These are phyloP conservation scores for Coptotermes formosanus DNA, from an alignment of 1,140 invertebrate species.

Conservation along the genomic window DNA sequence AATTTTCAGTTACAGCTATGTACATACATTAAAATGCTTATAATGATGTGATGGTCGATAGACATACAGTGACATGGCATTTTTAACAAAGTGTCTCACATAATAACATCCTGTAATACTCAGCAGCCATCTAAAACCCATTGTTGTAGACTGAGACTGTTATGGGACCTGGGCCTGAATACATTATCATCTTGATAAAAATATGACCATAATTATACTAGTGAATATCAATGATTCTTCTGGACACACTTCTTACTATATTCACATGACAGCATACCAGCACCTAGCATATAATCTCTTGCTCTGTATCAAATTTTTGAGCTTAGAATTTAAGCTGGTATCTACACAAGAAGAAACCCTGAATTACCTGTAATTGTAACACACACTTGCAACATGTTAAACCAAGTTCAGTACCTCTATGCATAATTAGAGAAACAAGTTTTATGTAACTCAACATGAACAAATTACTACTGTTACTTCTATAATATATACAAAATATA, in stretches of 20 bases:
- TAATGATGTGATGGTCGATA: no score
- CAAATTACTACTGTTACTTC: not conserved
- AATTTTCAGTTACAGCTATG: no score
- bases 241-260: not conserved
- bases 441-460: not conserved
- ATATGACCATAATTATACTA: not conserved
- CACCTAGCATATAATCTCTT: not conserved
- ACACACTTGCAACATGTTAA: not conserved
- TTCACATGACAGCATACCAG: not conserved
- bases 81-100: no score
- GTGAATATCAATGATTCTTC: not conserved
- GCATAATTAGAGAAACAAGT: slow-evolving; percentile 1
- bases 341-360: slow-evolving; percentile 4
- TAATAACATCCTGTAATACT: no score
- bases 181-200: not conserved
- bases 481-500: not conserved
- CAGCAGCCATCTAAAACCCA: not conserved
- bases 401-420: not conserved
- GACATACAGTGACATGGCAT: no score
- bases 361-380: slow-evolving; percentile 14
- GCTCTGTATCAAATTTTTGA: not conserved
- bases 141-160: not conserved
- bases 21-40: no score
- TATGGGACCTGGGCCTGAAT: not conserved
- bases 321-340: not conserved